Percentiles rank a stretch among this genome's conserved stretches.
Conservation (phyloP, 53 echinoderm and acorn worm genomes). For the Apostichopus leukothele region DNA sequence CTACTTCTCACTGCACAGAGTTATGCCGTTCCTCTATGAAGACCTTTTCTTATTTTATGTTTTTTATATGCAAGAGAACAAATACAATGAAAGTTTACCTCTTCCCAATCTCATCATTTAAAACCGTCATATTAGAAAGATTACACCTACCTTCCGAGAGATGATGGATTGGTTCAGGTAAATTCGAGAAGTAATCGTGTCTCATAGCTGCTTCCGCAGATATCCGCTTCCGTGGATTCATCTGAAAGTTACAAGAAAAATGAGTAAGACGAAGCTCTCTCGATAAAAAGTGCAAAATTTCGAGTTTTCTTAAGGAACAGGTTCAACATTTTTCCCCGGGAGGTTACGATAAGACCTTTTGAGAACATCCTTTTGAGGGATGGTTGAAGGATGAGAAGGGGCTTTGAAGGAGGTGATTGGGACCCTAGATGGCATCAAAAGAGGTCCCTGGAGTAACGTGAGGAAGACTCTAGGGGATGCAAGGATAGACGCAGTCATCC, state of each 20-base stretch:
- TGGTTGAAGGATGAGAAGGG: not conserved
- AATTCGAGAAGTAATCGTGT: conserved; percentile 78
- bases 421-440: not conserved
- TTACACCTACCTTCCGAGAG: conserved; percentile 75
- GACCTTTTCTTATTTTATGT: too few relatives aligned
- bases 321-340: not conserved
- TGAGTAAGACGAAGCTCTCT: not conserved
- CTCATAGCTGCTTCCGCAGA: conserved; percentile 80
- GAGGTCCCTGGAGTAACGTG: not conserved
- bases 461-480: not conserved
- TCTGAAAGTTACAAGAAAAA: conserved; percentile 37
- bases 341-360: not conserved
- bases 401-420: not conserved
- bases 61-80: too few relatives aligned
- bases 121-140: not conserved
- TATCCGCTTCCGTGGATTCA: conserved; percentile 87
- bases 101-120: not conserved
- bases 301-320: not conserved
- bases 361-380: not conserved
- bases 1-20: too few relatives aligned
- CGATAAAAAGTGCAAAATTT: not conserved
- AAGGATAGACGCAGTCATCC: not conserved
- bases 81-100: too few relatives aligned
- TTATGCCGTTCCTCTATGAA: too few relatives aligned
- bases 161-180: conserved; percentile 82